Percentiles rank a stretch among this genome's conserved stretches.
Evolutionary conservation across 2,888 invertebrate species (phyloP).

Genomic region (Biston stratarius): DNA sequence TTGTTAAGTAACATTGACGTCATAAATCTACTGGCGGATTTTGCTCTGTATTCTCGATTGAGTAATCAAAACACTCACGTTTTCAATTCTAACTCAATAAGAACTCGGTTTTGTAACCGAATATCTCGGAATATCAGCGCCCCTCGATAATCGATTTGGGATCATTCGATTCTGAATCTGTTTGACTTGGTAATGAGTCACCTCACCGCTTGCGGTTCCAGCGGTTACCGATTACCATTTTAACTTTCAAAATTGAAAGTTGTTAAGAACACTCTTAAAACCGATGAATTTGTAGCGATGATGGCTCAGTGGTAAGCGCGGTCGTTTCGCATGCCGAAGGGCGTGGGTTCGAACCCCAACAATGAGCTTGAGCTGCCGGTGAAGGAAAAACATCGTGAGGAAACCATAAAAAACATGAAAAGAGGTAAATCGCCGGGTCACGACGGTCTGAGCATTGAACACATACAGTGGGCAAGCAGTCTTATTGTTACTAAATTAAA

Average conservation of each 20-base stretch:
- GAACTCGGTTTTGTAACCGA: conserved; percentile 25
- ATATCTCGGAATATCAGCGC: conserved; percentile 27
- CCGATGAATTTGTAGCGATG: neutral
- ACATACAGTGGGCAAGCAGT: too few relatives aligned
- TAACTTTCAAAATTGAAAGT: conserved; percentile 9
- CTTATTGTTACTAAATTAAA: too few relatives aligned
- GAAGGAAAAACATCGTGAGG: too few relatives aligned
- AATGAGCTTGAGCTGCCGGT: too few relatives aligned
- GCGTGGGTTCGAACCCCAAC: too few relatives aligned
- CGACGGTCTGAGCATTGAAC: too few relatives aligned
- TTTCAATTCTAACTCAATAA: conserved; percentile 32
- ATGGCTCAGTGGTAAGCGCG: too few relatives aligned
- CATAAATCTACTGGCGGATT: neutral
- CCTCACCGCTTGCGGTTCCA: conserved; percentile 40
- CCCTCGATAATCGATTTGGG: conserved; percentile 46
- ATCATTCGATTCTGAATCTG: conserved; percentile 43
- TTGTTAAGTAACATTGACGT: neutral
- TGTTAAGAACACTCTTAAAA: neutral
- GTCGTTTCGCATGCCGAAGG: too few relatives aligned
- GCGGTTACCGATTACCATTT: conserved; percentile 27
- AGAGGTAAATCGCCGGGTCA: too few relatives aligned
- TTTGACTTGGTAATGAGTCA: conserved; percentile 58
- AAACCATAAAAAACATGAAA: too few relatives aligned
- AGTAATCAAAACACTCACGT: conserved; percentile 31
- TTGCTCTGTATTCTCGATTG: conserved; percentile 10